A percentile compares a stretch with the other conserved stretches of the same genome.
Conservation (phyloP, 2,888 invertebrate genomes). For the Eledona agricola region DNA sequence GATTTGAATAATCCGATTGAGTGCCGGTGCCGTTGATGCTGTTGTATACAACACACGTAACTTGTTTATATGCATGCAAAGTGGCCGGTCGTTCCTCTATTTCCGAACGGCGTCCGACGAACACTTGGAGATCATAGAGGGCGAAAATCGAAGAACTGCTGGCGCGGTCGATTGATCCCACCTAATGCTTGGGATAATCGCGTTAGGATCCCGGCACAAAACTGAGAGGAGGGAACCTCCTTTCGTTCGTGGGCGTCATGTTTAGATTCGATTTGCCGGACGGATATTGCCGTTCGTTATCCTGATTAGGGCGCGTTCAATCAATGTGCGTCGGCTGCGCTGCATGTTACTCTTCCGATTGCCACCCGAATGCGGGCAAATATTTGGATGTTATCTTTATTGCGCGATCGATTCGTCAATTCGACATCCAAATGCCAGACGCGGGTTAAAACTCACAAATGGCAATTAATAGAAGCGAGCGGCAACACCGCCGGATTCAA, state of each 20-base stretch:
- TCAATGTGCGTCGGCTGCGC: conserved; percentile 42
- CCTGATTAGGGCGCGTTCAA: conserved; percentile 55
- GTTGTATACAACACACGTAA: conserved; percentile 38
- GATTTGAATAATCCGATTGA: conserved; percentile 44
- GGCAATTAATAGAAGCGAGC: no score
- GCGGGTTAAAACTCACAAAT: neutral
- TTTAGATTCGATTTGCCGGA: conserved; percentile 57
- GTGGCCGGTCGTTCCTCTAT: conserved; percentile 22
- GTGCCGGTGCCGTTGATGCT: conserved; percentile 34
- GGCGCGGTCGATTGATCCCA: conserved; percentile 29
- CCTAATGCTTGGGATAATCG: conserved; percentile 31
- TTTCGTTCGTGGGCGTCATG: conserved; percentile 42
- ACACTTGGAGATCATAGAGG: conserved; percentile 25
- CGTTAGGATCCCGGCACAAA: conserved; percentile 28
- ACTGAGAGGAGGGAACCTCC: conserved; percentile 17
- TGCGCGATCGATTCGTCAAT: conserved; percentile 30
- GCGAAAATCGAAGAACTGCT: conserved; percentile 23
- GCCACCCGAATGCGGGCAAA: conserved; percentile 20
- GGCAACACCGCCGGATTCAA: no score
- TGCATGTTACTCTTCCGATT: conserved; percentile 35
- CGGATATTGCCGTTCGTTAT: conserved; percentile 59
- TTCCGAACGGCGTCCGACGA: conserved; percentile 24
- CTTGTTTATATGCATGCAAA: conserved; percentile 34
- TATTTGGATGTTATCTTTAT: conserved; percentile 33
- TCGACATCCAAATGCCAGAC: conserved; percentile 23